These are phyloP conservation scores for Kryphioiulus occultus DNA, from an alignment of 2,888 invertebrate genomes.

Conservation along the genomic window DNA sequence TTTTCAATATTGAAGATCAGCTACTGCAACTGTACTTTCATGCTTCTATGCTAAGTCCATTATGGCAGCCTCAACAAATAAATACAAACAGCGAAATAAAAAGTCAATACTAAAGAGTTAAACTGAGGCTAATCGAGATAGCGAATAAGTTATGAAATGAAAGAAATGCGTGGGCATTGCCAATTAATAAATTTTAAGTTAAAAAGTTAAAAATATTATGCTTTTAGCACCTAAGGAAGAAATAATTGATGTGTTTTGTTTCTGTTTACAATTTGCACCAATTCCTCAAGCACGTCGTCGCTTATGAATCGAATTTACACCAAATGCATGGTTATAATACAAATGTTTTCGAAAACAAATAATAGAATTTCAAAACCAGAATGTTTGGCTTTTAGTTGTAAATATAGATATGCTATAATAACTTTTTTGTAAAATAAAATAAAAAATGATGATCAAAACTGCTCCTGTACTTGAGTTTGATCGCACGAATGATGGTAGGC, in stretches of 20 bases:
- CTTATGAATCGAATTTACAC: background rate
- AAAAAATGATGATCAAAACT: background rate
- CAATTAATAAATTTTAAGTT: background rate
- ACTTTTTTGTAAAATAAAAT: slow-evolving; percentile 24
- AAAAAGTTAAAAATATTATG: background rate
- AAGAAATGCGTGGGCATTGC: background rate
- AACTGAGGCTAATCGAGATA: background rate
- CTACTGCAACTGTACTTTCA: background rate
- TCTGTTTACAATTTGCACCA: background rate
- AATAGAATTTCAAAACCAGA: background rate
- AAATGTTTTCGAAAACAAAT: background rate
- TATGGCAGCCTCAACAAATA: background rate
- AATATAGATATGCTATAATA: slow-evolving; percentile 4
- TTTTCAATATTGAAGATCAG: background rate
- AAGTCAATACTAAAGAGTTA: background rate
- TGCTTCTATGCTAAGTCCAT: background rate
- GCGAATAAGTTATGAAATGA: background rate
- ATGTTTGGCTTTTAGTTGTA: background rate
- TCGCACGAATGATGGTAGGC: background rate
- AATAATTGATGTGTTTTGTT: background rate
- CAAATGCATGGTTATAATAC: background rate
- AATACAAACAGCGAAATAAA: background rate
- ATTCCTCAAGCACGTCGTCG: background rate
- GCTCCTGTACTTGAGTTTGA: background rate
- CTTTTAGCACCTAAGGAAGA: background rate